Base-by-base conservation (phyloP, 2,797 vertebrate species). In the Coranthus polyacanthus region DNA sequence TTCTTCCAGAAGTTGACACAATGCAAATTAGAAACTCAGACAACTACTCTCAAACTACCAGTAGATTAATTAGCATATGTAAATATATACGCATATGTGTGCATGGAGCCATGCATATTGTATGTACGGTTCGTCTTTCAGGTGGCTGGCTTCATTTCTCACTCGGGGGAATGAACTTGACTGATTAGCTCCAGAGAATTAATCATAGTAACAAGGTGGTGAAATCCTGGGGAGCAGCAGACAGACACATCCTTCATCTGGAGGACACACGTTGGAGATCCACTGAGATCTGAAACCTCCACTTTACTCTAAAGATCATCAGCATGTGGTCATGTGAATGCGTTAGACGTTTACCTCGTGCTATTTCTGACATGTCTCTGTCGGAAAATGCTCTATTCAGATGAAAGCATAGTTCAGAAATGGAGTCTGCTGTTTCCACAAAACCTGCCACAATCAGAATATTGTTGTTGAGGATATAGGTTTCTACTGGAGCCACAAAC, bases 171-270 rank as follows among this genome's bases (percentile, higher is more conserved):
- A 47, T 45, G 16, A 80, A 57, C 59, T 45, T 52, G 66, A 71
- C 54, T 77, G 77, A 81, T 81, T 67, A 82, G 70, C 72, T 61
- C 9, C 39, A 67, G 64, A 65, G 73, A 73, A 80, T 84, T 68
- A 83, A 85, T 87, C 63, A 77, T 58, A 68, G 66, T 6, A 75
- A 72, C 65, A 72, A 68, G 62, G 29, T 6, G 1, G 22, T 53
- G 58, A 68, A 67, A 34, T 73, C 61, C 55, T 41, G 50, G 12
- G 29, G 59, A 32, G 74, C 47, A 57, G 68, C 39, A 24, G 22
- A 24, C 75, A 68, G 62, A 77, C 63, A 39, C 71, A 59, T 64
- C 60, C 53, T 65, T 83, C 77, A 71, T 78, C 57, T 78, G 50
- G 57, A 75, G 61, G 57, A 75, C 68, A 22, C 46, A 49, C 60